Evolutionary conservation across 2,888 invertebrate species (phyloP).

Genomic region (Laspeyria flexula): DNA sequence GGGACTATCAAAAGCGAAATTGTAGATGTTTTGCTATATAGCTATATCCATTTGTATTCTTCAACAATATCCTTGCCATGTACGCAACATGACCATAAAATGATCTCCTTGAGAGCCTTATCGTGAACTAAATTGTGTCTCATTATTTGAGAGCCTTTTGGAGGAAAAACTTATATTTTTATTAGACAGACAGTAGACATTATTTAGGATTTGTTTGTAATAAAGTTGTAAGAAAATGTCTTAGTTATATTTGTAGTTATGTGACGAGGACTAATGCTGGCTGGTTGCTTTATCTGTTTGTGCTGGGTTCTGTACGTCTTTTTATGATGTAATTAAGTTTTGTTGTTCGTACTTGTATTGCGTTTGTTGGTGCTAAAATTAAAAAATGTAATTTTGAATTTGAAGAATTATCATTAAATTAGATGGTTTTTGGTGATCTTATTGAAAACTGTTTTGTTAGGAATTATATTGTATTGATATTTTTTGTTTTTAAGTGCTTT

Average conservation of each 20-base stretch:
- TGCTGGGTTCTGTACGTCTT: not conserved
- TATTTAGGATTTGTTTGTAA: constrained; percentile 29
- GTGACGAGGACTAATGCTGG: not conserved
- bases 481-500: too few species aligned
- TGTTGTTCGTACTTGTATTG: too few species aligned
- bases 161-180: constrained; percentile 22
- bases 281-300: not conserved
- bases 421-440: too few species aligned
- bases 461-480: too few species aligned
- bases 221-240: constrained; percentile 1
- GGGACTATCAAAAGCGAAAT: too few species aligned
- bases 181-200: constrained; percentile 12
- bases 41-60: not conserved
- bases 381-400: too few species aligned
- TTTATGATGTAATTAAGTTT: not conserved
- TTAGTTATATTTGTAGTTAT: not conserved
- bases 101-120: constrained; percentile 21
- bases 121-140: constrained; percentile 25
- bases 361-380: too few species aligned
- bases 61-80: not conserved
- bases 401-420: too few species aligned
- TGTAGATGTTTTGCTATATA: too few species aligned
- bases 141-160: constrained; percentile 28
- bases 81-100: not conserved
- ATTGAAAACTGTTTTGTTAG: too few species aligned